Evolutionary conservation across 1,140 invertebrate genomes (phyloP).

Genomic region (Globodera ellingtonae): DNA sequence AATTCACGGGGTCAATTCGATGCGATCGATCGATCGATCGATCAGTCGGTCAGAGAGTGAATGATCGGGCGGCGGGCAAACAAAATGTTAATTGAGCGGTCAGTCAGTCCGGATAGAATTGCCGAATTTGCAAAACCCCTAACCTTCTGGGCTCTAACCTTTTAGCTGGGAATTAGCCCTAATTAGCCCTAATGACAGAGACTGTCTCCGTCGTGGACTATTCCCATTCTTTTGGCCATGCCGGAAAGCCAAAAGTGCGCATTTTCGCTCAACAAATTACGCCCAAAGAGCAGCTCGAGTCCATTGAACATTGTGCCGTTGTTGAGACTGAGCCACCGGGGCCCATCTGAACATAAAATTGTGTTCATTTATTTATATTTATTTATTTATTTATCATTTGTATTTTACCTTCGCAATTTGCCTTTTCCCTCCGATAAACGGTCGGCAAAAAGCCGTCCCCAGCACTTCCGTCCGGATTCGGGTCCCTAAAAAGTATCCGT

Average conservation of each 20-base stretch:
- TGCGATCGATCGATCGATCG: no score
- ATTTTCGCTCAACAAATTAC: neutral
- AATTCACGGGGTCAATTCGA: no score
- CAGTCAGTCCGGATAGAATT: no score
- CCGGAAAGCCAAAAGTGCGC: constrained; percentile 4
- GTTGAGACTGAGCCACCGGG: neutral
- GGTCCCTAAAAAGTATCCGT: neutral
- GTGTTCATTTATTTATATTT: neutral
- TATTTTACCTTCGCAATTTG: neutral
- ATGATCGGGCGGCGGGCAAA: no score
- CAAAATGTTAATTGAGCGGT: no score
- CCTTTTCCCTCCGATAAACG: constrained; percentile 1
- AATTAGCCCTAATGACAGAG: neutral
- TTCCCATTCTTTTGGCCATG: constrained; percentile 5
- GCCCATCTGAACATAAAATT: neutral
- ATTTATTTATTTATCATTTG: neutral
- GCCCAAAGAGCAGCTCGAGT: neutral
- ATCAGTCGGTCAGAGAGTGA: no score
- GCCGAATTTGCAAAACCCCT: no score
- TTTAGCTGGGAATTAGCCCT: neutral
- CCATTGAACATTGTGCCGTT: neutral
- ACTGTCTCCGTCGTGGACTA: neutral
- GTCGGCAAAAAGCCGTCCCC: neutral
- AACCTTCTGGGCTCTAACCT: neutral
- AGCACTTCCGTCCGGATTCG: constrained; percentile 2